Percentiles rank a stretch among this genome's conserved stretches.
Evolutionary conservation across 1,140 invertebrate genomes (phyloP).

Genomic region (Drosophila parabipectinata): DNA sequence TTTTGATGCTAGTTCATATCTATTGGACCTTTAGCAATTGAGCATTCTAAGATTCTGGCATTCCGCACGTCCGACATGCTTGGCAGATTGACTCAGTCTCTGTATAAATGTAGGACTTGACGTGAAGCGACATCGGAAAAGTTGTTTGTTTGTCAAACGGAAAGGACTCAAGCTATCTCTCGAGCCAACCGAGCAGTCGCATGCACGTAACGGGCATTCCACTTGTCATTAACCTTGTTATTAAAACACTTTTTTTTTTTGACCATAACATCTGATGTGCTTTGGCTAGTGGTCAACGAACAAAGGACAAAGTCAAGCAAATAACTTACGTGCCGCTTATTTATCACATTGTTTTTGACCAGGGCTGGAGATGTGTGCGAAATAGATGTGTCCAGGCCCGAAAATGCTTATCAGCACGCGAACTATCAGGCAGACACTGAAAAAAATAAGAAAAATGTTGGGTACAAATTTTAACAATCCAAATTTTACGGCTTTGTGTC

Average conservation of each 20-base stretch:
- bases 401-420: slow-evolving; percentile 33
- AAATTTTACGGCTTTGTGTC: slow-evolving; percentile 27
- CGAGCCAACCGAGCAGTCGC: slow-evolving; percentile 23
- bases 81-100: slow-evolving; percentile 47
- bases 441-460: not conserved
- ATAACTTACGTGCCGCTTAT: slow-evolving; percentile 82
- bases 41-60: not conserved
- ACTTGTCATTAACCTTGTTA: slow-evolving; percentile 84
- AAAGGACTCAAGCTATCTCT: slow-evolving; percentile 11
- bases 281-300: slow-evolving; percentile 3
- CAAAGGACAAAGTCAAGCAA: slow-evolving; percentile 58
- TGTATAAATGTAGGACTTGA: slow-evolving; percentile 9
- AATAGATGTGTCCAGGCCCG: slow-evolving; percentile 13
- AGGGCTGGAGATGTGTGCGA: slow-evolving; percentile 12
- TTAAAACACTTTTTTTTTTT: slow-evolving; percentile 83
- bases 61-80: slow-evolving; percentile 31
- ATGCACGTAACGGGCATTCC: slow-evolving; percentile 67
- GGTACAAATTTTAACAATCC: slow-evolving; percentile 7
- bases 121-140: slow-evolving; percentile 28
- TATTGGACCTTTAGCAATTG: slow-evolving; percentile 30
- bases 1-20: slow-evolving; percentile 78
- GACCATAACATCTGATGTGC: slow-evolving; percentile 82
- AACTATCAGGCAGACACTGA: slow-evolving; percentile 18
- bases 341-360: slow-evolving; percentile 55
- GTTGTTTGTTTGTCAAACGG: slow-evolving; percentile 40